Conservation (phyloP, 1,140 invertebrate species). For the Cydia amplana region DNA sequence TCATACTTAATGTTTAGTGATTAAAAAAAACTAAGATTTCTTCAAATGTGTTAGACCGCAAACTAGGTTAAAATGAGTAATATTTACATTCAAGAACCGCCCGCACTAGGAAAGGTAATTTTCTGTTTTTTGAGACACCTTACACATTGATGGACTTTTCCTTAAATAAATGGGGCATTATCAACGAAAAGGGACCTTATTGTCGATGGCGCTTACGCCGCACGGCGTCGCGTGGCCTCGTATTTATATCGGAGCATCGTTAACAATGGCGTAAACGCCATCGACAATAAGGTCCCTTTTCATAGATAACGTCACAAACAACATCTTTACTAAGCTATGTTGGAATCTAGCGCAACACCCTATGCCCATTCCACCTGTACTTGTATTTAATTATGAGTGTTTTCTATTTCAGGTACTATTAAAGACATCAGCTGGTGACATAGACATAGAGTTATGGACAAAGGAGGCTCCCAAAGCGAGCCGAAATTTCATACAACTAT, state of each 20-base stretch:
- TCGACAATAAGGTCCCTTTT: too few species aligned
- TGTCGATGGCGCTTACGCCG: too few species aligned
- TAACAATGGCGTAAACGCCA: too few species aligned
- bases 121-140: conserved; percentile 36
- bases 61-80: conserved; percentile 69
- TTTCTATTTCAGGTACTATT: conserved; percentile 87
- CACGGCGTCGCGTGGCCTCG: too few species aligned
- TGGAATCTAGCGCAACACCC: too few species aligned
- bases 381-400: too few species aligned
- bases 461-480: conserved; percentile 97
- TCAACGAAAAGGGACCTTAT: too few species aligned
- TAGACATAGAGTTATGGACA: conserved; percentile 98
- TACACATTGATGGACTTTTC: neutral
- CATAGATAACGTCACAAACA: too few species aligned
- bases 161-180: neutral
- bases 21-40: neutral
- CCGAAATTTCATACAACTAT: conserved; percentile 98
- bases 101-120: conserved; percentile 94
- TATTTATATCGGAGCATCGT: too few species aligned
- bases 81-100: conserved; percentile 97
- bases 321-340: too few species aligned
- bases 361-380: too few species aligned
- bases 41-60: neutral
- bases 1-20: neutral
- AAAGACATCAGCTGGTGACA: conserved; percentile 96